A percentile compares a stretch with the other conserved stretches of the same genome.
Conservation (phyloP, 37 sponge, comb jelly and placozoan species). For the Agelas oroides region DNA sequence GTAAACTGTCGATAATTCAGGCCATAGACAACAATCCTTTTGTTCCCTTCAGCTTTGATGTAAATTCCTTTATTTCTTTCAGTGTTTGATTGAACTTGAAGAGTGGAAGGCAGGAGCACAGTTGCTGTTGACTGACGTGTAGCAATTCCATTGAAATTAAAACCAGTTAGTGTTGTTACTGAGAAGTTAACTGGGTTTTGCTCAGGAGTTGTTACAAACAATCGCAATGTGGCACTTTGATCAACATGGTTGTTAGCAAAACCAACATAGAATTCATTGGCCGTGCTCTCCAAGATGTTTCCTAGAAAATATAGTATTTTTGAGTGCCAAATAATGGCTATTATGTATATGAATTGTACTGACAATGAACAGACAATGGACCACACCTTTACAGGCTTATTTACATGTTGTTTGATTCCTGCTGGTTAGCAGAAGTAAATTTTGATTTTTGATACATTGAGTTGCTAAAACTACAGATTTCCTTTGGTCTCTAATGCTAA, state of each 20-base stretch:
- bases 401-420: too few relatives aligned
- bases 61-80: slow-evolving; percentile 52
- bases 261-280: slow-evolving; percentile 44
- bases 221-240: not conserved
- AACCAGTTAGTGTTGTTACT: slow-evolving; percentile 5
- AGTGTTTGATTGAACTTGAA: slow-evolving; percentile 1
- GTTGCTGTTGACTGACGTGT: slow-evolving; percentile 1
- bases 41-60: slow-evolving; percentile 18
- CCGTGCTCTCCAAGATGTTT: slow-evolving; percentile 4
- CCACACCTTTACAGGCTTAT: too few relatives aligned
- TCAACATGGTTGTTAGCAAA: not conserved
- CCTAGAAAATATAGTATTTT: too few relatives aligned
- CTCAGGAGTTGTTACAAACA: slow-evolving; percentile 25
- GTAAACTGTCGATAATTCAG: slow-evolving; percentile 25
- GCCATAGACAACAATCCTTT: slow-evolving; percentile 52
- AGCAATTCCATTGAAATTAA: not conserved
- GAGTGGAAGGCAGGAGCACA: slow-evolving; percentile 14
- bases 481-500: too few relatives aligned
- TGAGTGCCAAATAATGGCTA: too few relatives aligned
- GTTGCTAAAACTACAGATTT: too few relatives aligned
- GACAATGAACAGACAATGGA: too few relatives aligned
- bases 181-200: slow-evolving; percentile 10
- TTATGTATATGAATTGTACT: too few relatives aligned
- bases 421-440: too few relatives aligned
- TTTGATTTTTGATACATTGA: too few relatives aligned